Base-by-base conservation (phyloP, 30 jellyfish, hydroid and myxozoan genomes). In the Pseudorhiza aurosa region DNA sequence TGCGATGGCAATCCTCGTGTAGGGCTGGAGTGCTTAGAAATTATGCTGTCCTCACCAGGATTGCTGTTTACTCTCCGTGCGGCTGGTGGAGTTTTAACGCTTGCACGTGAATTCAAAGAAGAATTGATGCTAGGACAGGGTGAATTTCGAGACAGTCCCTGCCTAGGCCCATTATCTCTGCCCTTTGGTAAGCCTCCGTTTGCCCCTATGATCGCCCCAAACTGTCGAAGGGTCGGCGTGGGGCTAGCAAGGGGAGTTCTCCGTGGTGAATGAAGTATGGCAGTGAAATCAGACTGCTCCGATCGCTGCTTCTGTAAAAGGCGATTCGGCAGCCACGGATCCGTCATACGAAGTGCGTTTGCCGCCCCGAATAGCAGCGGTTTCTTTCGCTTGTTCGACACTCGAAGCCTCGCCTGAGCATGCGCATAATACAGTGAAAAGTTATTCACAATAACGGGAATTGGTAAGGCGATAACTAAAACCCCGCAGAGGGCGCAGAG, bases 401-500 rank as follows among this genome's bases (percentile, higher is more conserved):
- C 90, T 3, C 97, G 77, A 12, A 90, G 71, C 44, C 87, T 83
- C 25, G 97, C 92, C 40, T 90, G 97, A 25, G 94, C 94, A 29
- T 90, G 97, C 10, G 97, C 77, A 59, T 90, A 90, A 77, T 90
- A 90, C 68, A 90, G 76, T 11, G 96, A 82, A 65, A 90, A 90
- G 67, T 90, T 90, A 60, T 95, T 90, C 60, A 90, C 97, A 22
- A 90, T 79, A 45, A 90, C 96, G 2, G 97, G 97, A 15, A 90
- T 76, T 0, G 97, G 97, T 56, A 90, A 75, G 10, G 97, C 96
- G 26, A 90, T 79, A 4, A 90, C 97, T 11, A 90, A 56, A 1
- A 90, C 97, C 17, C 97, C 97, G 82, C 97, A 90, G 42, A 90
- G 94, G 24, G 97, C 97, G 69, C 97, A 90, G 83, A 90, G 24